A percentile compares a stretch with the other conserved stretches of the same genome.
phyloP scores from a whole-genome alignment of 2,888 invertebrate genomes.

The Lasioglossum vierecki region DNA sequence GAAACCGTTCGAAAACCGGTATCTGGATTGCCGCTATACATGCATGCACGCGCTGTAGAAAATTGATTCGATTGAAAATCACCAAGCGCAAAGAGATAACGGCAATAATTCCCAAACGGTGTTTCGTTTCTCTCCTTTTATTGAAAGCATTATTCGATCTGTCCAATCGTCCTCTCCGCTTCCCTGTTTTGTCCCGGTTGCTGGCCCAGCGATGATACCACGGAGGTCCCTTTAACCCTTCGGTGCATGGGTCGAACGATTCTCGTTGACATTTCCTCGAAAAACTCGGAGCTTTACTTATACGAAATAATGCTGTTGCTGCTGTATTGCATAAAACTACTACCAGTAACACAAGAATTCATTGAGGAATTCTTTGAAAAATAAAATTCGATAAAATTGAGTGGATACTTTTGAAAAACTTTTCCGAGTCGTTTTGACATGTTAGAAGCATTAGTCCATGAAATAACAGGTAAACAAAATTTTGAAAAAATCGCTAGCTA shows the following conservation, averaged over 20 bases:
- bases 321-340: neutral
- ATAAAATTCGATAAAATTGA: too few relatives aligned
- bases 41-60: constrained; percentile 27
- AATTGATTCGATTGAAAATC: constrained; percentile 64
- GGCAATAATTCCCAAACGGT: constrained; percentile 58
- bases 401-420: too few relatives aligned
- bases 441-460: too few relatives aligned
- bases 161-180: neutral
- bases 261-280: neutral
- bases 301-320: neutral
- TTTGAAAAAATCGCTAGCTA: neutral
- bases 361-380: too few relatives aligned
- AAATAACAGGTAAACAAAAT: too few relatives aligned
- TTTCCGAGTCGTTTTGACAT: too few relatives aligned
- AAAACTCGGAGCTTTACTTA: neutral
- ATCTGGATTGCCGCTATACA: constrained; percentile 12
- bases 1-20: constrained; percentile 15
- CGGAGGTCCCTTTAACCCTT: neutral
- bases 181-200: constrained; percentile 23
- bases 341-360: neutral
- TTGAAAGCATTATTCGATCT: constrained; percentile 37
- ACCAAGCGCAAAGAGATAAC: constrained; percentile 69
- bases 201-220: neutral
- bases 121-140: constrained; percentile 41
- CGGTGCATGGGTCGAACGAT: neutral